A percentile compares a stretch with the other conserved stretches of the same genome.
phyloP scores from a whole-genome alignment of 2,797 vertebrate species.

The Acanthurus tractus region DNA sequence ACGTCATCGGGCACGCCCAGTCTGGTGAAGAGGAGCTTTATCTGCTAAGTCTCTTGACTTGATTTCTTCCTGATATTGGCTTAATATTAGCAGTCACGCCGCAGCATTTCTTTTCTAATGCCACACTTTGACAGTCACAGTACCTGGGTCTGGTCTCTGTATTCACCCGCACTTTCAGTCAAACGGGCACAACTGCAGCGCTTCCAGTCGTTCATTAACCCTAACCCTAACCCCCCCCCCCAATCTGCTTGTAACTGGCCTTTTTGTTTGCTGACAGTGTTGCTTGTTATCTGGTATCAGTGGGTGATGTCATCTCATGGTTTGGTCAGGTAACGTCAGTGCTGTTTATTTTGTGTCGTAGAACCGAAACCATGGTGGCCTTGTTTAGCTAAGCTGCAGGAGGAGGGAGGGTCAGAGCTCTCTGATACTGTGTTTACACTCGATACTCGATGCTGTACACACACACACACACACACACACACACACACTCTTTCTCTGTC shows the following conservation, averaged over 20 bases:
- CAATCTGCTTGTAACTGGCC: slow-evolving; percentile 3
- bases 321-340: slow-evolving; percentile 75
- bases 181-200: slow-evolving; percentile 23
- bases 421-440: slow-evolving; percentile 74
- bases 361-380: slow-evolving; percentile 75
- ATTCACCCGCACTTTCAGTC: slow-evolving; percentile 52
- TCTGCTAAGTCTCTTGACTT: slow-evolving; percentile 41
- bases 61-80: slow-evolving; percentile 42
- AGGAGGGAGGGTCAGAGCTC: slow-evolving; percentile 58
- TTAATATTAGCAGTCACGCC: slow-evolving; percentile 34
- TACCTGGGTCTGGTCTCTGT: slow-evolving; percentile 35
- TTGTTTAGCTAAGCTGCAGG: slow-evolving; percentile 78
- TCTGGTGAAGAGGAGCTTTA: slow-evolving; percentile 51
- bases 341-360: slow-evolving; percentile 76
- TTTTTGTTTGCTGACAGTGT: slow-evolving; percentile 71
- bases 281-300: slow-evolving; percentile 79
- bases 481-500: not conserved
- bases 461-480: slow-evolving; percentile 15
- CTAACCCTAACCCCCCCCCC: not conserved
- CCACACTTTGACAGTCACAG: not conserved
- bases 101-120: slow-evolving; percentile 24
- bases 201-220: slow-evolving; percentile 57
- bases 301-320: slow-evolving; percentile 81
- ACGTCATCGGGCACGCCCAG: slow-evolving; percentile 18
- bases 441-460: slow-evolving; percentile 10